A percentile compares a stretch with the other conserved stretches of the same genome.
Evolutionary conservation across 1,140 invertebrate genomes (phyloP).

Genomic region (Leptonema lineaticorne): DNA sequence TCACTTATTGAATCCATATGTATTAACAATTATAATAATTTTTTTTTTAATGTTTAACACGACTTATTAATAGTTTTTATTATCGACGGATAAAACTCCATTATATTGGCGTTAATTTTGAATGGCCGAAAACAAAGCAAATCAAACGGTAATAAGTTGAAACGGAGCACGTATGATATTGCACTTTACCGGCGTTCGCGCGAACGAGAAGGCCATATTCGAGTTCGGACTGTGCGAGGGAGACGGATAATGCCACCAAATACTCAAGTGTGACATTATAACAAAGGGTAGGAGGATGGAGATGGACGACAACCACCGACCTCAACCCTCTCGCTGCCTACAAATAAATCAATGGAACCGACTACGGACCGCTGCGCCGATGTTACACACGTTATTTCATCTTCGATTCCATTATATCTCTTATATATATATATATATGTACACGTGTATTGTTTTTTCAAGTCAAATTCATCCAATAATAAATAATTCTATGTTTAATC

Average conservation of each 20-base stretch:
- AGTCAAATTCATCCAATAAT: no score
- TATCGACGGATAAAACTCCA: neutral
- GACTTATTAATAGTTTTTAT: no score
- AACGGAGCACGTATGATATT: conserved; percentile 17
- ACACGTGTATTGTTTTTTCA: neutral
- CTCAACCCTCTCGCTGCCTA: no score
- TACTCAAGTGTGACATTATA: conserved; percentile 32
- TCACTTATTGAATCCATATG: no score
- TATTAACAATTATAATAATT: no score
- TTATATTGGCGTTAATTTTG: neutral
- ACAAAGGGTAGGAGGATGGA: conserved; percentile 19
- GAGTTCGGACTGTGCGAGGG: neutral
- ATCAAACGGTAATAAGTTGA: conserved; percentile 6
- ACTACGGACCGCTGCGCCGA: conserved; percentile 24
- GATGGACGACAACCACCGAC: conserved; percentile 7
- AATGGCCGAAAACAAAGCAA: conserved; percentile 6
- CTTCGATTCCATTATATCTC: no score
- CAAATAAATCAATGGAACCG: conserved; percentile 30
- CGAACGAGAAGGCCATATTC: neutral
- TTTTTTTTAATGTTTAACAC: no score
- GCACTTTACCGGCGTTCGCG: conserved; percentile 13
- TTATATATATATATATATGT: neutral
- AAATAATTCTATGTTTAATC: no score
- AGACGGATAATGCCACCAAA: conserved; percentile 6
- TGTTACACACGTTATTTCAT: no score